These are phyloP conservation scores for Forpus xanthops DNA, from an alignment of 2,797 vertebrate species.

Conservation along the genomic window DNA sequence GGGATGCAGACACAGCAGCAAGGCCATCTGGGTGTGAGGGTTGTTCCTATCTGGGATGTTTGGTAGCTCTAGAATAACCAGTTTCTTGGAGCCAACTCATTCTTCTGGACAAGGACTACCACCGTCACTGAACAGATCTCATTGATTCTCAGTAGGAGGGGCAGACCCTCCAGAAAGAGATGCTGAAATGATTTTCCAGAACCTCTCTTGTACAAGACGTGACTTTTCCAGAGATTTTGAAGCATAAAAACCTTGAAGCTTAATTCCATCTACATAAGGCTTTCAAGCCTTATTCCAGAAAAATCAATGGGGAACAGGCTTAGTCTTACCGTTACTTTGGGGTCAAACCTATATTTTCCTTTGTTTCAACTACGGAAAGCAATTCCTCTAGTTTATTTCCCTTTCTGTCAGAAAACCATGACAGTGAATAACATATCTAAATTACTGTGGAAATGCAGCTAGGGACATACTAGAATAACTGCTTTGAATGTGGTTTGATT, in stretches of 20 bases:
- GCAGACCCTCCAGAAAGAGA: neutral
- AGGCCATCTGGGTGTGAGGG: neutral
- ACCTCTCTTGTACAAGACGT: neutral
- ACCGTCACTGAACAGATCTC: neutral
- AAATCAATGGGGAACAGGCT: neutral
- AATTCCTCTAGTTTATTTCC: neutral
- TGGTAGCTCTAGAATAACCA: neutral
- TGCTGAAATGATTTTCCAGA: neutral
- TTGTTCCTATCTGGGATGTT: neutral
- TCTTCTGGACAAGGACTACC: neutral
- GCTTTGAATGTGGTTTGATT: slow-evolving; percentile 45
- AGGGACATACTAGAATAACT: slow-evolving; percentile 17
- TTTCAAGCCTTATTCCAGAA: neutral
- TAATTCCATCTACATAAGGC: neutral
- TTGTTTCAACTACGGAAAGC: neutral
- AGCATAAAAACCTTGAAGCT: neutral
- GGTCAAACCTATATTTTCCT: neutral
- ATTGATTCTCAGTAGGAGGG: neutral
- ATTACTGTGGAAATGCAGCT: slow-evolving; percentile 20
- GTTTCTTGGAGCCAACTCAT: neutral
- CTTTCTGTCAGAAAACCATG: slow-evolving; percentile 14
- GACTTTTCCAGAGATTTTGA: neutral
- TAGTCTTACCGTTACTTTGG: neutral
- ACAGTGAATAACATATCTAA: neutral
- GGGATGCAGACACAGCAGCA: neutral